Evolutionary conservation across 2,797 vertebrate genomes (phyloP).

Genomic region (Arctocebus calabarensis): DNA sequence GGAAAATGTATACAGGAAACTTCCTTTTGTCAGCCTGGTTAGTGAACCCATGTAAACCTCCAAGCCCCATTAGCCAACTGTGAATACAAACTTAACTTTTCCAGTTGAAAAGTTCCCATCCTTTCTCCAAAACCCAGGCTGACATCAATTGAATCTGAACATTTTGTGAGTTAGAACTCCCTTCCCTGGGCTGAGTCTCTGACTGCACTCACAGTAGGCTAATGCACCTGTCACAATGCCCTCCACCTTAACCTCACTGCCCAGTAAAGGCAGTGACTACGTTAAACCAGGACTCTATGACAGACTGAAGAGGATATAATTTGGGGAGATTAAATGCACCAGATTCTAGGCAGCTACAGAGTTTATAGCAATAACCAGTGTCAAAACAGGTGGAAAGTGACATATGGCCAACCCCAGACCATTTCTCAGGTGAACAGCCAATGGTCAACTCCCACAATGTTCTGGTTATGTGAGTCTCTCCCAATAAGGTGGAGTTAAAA

Average conservation of each 20-base stretch:
- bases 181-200: not conserved
- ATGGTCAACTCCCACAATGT: not conserved
- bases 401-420: not conserved
- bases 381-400: slow-evolving; percentile 37
- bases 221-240: rapidly evolving
- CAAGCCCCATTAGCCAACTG: not conserved
- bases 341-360: slow-evolving; percentile 62
- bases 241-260: not conserved
- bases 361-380: slow-evolving; percentile 51
- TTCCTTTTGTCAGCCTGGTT: not conserved
- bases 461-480: slow-evolving; percentile 12
- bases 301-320: slow-evolving; percentile 62
- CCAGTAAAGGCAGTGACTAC: slow-evolving; percentile 36
- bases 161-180: not conserved
- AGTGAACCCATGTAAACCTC: not conserved
- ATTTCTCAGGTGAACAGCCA: not conserved
- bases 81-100: not conserved
- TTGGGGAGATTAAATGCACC: slow-evolving; percentile 68
- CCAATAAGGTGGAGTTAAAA: slow-evolving; percentile 51
- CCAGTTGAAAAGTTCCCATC: not conserved
- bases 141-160: not conserved
- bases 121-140: not conserved
- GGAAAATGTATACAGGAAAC: not conserved
- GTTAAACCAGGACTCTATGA: slow-evolving; percentile 57
- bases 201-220: rapidly evolving